Base-by-base conservation (phyloP, 2,888 invertebrate genomes). In the Autographa pulchrina region DNA sequence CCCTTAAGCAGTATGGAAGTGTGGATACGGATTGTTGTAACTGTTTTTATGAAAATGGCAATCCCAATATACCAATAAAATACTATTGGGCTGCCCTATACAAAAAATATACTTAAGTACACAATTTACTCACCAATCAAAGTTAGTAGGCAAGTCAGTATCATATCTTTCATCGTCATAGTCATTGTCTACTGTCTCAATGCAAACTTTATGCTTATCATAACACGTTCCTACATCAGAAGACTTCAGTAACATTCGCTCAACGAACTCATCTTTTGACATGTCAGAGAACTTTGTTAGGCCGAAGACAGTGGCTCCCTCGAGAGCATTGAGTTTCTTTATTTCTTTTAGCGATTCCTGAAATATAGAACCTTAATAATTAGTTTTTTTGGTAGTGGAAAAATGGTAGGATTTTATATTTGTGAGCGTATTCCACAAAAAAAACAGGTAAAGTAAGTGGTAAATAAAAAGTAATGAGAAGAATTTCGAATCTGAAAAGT, bases 281-380 rank as follows among this genome's bases (percentile, higher is more conserved):
- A 59, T 59, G 16, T 59, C 59, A 14, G 59, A 59, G 31, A 59
- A 59, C 32, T 59, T 59, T 16, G 59, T 59, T n/a, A 86, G 61
- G 0, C 90, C 89, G 43, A 85, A 86, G 0, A 73, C 80, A 0
- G 83, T 81, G 0, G 81, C 75, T 0, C 75, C 71, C n/a, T 83
- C 83, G 0, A 75, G 18, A 0, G 54, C 58, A 11, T 89, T 89
- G 14, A 87, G 60, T 25, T 35, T 74, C 0, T 78, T 63, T 63
- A 90, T 88, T 48, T 89, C 84, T 56, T 65, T 52, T 4, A 91
- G 59, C 0, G 86, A 86, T 31, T 68, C 72, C 91, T 91, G 83
- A 20, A 85, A 85, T 54, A 2, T 52, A n/a, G n/a, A n/a, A 54
- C 9, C 48, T n/a, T n/a, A 48, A 3, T 25, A 3, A 25, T 25